Evolutionary conservation across 2,888 invertebrate species (phyloP), one percentile per base, ranked within the genome.

Genomic region (Tinea pellionella): DNA sequence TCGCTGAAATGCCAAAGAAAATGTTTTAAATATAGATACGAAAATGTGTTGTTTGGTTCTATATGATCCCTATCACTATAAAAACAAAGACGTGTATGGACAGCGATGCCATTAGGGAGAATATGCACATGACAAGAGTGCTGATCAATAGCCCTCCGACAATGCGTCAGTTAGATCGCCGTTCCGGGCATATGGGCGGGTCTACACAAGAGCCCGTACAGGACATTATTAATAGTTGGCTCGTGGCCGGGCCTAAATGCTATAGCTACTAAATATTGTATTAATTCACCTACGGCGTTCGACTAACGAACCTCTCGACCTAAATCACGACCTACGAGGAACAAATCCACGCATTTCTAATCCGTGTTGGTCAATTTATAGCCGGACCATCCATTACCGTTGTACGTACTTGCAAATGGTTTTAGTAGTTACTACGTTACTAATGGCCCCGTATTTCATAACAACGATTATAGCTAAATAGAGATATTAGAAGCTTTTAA

Each of bases 51-150:
- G 24, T 24, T 24, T 24, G 24, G 6, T 9, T 37, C 9, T 9
- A n/a, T 9, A 7, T 37, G 37, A n/a, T 6, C 11, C 37, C 37
- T 37, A 37, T 6, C 37, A n/a, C n/a, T 15, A 16, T 47, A 47
- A 47, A 47, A 47, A 16, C 42, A 42, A 42, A 13, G 42, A 42
- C 16, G 16, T 47, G 8, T 47, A 2, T 16, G 16, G 47, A 47
- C 47, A 47, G 47, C 47, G 47, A 9, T 18, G 77, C 80, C 81
- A 82, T 84, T 83, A 83, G 74, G 70, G 74, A 69, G 73, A 79
- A 79, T 77, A 76, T 80, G 77, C 73, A 72, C 73, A 77, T 78
- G 81, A 81, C 82, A 80, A 74, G 77, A 79, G 74, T 71, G 66
- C 71, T 77, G 77, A 80, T 81, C 81, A 80, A 81, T 80, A 78